Evolutionary conservation across 2,888 invertebrate species (phyloP).

Genomic region (Yponomeuta evonymella): DNA sequence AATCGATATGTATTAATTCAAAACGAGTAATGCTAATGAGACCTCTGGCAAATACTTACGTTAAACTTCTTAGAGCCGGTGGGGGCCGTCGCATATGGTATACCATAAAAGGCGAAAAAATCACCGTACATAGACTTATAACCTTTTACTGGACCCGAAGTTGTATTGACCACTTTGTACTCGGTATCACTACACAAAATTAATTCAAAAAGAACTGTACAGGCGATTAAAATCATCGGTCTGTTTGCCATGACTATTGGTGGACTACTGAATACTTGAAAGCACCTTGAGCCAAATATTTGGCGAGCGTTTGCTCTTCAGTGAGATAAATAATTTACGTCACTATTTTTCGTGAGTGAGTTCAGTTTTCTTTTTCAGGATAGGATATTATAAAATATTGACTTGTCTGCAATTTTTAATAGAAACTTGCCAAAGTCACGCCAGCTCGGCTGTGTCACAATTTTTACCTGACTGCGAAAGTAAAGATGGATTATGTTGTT

Average conservation of each 20-base stretch:
- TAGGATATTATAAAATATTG: no score
- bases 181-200: not conserved
- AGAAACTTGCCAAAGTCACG: no score
- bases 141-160: not conserved
- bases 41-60: not conserved
- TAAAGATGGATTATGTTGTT: no score
- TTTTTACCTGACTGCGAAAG: no score
- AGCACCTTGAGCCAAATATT: not conserved
- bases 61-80: not conserved
- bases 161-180: not conserved
- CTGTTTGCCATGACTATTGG: not conserved
- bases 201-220: not conserved
- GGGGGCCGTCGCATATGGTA: not conserved
- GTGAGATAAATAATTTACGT: no score
- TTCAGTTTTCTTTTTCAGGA: no score
- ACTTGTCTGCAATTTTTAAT: no score
- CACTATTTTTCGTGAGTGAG: no score
- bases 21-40: no score
- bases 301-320: not conserved
- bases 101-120: not conserved
- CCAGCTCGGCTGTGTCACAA: no score
- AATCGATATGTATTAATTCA: no score
- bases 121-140: not conserved
- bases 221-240: not conserved
- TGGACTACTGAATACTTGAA: not conserved